phyloP scores from a whole-genome alignment of 2,888 invertebrate genomes.

The Pammene fasciana region DNA sequence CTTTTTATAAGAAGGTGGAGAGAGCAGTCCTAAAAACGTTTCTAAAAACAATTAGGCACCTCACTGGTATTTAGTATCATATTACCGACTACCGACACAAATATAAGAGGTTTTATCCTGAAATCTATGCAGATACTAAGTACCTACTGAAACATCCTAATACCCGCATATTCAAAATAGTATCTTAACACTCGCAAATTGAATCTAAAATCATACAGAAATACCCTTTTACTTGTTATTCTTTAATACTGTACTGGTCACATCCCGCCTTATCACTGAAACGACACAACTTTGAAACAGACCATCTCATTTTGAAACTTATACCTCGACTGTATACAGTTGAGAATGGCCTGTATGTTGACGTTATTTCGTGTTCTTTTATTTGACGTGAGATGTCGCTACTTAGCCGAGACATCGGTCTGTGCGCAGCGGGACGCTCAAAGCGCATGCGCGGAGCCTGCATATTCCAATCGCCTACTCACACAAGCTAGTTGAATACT shows the following conservation, averaged over 20 bases:
- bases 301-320: constrained; percentile 2
- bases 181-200: neutral
- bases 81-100: constrained; percentile 3
- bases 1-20: too few relatives aligned
- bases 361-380: constrained; percentile 7
- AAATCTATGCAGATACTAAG: too few relatives aligned
- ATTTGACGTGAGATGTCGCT: constrained; percentile 17
- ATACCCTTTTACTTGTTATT: neutral
- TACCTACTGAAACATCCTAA: neutral
- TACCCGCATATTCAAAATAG: neutral
- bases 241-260: neutral
- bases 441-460: constrained; percentile 55
- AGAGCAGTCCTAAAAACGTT: too few relatives aligned
- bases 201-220: neutral
- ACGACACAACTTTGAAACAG: neutral
- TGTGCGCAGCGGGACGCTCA: constrained; percentile 58
- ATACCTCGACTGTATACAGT: neutral
- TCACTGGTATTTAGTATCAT: too few relatives aligned
- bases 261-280: neutral
- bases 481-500: too few relatives aligned
- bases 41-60: too few relatives aligned
- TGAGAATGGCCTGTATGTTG: too few relatives aligned
- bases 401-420: constrained; percentile 34
- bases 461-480: too few relatives aligned
- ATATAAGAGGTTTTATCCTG: constrained; percentile 7